Percentiles rank a stretch among this genome's conserved stretches.
These are phyloP conservation scores for Amblyornis subalaris DNA, from an alignment of 2,113 vertebrate genomes.

Conservation along the genomic window DNA sequence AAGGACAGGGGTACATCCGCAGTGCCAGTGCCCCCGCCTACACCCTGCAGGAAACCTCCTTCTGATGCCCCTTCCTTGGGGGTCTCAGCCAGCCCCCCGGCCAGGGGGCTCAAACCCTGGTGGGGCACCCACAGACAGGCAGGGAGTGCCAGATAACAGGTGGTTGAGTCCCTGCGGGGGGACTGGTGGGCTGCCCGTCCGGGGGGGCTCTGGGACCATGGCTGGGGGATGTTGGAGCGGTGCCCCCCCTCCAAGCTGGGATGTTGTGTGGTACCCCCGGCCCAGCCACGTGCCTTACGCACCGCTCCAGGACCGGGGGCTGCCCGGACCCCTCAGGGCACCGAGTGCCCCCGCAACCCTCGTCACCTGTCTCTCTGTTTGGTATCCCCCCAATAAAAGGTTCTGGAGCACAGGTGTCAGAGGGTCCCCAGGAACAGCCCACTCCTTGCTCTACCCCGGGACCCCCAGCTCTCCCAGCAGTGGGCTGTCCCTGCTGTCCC, in stretches of 20 bases:
- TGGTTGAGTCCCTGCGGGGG: background rate
- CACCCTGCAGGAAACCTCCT: conserved; percentile 18
- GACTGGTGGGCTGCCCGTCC: background rate
- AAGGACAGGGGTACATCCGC: background rate
- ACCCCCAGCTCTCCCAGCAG: rapidly evolving
- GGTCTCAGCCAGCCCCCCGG: rapidly evolving
- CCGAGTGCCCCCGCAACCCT: rapidly evolving
- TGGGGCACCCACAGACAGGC: background rate
- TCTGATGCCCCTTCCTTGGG: background rate
- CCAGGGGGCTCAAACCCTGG: rapidly evolving
- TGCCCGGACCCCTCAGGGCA: rapidly evolving
- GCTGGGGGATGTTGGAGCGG: background rate
- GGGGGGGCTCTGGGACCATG: background rate
- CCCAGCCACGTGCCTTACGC: background rate
- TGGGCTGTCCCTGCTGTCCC: rapidly evolving
- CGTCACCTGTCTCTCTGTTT: background rate
- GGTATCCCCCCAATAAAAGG: background rate
- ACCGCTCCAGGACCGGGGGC: background rate
- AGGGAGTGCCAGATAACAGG: background rate
- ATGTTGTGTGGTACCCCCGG: rapidly evolving
- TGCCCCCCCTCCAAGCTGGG: background rate
- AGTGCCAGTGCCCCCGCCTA: rapidly evolving
- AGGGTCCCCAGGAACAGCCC: too few relatives aligned
- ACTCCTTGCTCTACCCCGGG: rapidly evolving
- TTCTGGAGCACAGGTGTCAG: background rate